Percentiles rank a stretch among this genome's conserved stretches.
phyloP scores from a whole-genome alignment of 2,888 invertebrate genomes.

The Drosophila atripex region DNA sequence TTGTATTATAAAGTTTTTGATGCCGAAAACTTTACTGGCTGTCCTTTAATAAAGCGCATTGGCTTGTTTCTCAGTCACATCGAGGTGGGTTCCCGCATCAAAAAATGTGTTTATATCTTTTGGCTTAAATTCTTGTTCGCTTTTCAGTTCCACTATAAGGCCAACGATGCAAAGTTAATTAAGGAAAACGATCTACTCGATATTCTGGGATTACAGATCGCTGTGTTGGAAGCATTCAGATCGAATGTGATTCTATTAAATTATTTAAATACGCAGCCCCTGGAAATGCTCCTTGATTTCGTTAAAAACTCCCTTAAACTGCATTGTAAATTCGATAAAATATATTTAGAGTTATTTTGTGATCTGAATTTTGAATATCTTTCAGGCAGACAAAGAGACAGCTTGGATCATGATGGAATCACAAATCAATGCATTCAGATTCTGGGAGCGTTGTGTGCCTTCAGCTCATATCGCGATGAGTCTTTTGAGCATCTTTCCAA shows the following conservation, averaged over 20 bases:
- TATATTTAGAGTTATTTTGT: neutral
- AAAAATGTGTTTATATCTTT: neutral
- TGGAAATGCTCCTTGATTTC: constrained; percentile 78
- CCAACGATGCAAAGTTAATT: constrained; percentile 46
- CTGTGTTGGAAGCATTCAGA: constrained; percentile 65
- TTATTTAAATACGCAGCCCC: constrained; percentile 73
- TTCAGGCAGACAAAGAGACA: constrained; percentile 36
- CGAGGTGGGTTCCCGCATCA: constrained; percentile 61
- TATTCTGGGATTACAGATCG: constrained; percentile 64
- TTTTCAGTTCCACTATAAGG: constrained; percentile 75
- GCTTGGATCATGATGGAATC: constrained; percentile 49
- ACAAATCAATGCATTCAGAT: constrained; percentile 58
- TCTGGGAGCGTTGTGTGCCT: constrained; percentile 73
- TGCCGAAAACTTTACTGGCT: constrained; percentile 54
- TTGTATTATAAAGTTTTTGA: constrained; percentile 76
- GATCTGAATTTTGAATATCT: neutral
- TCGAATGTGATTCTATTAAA: constrained; percentile 57
- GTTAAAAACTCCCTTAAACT: constrained; percentile 59
- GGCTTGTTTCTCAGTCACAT: constrained; percentile 80
- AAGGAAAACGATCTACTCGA: constrained; percentile 67
- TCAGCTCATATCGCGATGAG: constrained; percentile 59
- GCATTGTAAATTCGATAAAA: constrained; percentile 55
- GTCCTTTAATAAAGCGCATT: constrained; percentile 81
- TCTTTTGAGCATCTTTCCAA: constrained; percentile 63
- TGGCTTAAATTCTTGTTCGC: neutral